Percentiles rank a stretch among this genome's conserved stretches.
Conservation (phyloP, 2,113 vertebrate species). For the Corythornis cristatus region DNA sequence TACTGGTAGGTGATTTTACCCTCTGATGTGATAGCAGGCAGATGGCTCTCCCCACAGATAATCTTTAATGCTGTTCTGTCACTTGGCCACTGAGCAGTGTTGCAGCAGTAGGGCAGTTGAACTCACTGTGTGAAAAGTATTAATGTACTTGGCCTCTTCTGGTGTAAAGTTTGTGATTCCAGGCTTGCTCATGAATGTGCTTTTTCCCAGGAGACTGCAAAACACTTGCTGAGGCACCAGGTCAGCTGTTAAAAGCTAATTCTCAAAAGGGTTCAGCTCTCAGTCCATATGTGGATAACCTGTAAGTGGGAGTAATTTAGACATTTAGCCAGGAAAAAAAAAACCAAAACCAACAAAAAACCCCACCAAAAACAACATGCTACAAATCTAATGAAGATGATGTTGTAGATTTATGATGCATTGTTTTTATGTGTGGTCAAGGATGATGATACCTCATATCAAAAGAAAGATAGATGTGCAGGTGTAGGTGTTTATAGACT, state of each 20-base stretch:
- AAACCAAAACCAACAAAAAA: too few relatives aligned
- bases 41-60: conserved; percentile 36
- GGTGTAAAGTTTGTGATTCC: conserved; percentile 10
- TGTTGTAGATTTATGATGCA: conserved; percentile 56
- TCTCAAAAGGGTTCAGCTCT: conserved; percentile 58
- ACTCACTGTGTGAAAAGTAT: background rate
- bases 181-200: conserved; percentile 35
- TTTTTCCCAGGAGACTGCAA: conserved; percentile 40
- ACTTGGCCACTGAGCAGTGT: conserved; percentile 31
- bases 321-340: conserved; percentile 64
- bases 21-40: conserved; percentile 25
- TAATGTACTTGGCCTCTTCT: background rate
- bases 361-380: background rate
- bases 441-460: conserved; percentile 42
- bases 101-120: conserved; percentile 54
- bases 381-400: conserved; percentile 40
- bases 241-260: conserved; percentile 71
- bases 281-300: conserved; percentile 63
- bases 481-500: conserved; percentile 33
- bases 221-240: conserved; percentile 40
- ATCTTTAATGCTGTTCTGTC: conserved; percentile 31
- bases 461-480: conserved; percentile 37
- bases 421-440: conserved; percentile 53
- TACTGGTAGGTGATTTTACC: background rate
- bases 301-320: conserved; percentile 71